These are phyloP conservation scores for Panthera uncia DNA, from an alignment of 2,113 vertebrate species.

Conservation along the genomic window DNA sequence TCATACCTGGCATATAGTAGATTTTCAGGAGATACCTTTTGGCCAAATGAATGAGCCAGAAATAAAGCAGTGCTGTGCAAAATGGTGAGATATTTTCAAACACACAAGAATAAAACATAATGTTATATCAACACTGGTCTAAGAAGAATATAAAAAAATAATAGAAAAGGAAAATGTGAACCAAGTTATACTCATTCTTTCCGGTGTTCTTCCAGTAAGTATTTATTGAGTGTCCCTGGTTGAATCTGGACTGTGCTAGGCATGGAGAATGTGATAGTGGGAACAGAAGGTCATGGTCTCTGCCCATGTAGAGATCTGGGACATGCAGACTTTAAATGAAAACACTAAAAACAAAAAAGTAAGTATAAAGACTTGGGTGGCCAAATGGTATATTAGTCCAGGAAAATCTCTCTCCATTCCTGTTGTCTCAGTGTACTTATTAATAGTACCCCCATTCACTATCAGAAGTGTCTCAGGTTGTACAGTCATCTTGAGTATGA, in stretches of 20 bases:
- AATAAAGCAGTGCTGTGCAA: conserved; percentile 11
- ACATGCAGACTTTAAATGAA: neutral
- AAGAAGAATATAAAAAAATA: conserved; percentile 16
- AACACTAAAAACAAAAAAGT: neutral
- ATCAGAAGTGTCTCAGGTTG: neutral
- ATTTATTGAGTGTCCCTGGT: neutral
- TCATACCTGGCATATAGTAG: neutral
- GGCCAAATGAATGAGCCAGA: neutral
- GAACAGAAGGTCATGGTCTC: neutral
- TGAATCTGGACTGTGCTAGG: neutral
- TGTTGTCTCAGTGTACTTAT: neutral
- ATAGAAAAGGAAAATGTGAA: conserved; percentile 39
- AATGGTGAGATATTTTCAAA: conserved; percentile 38
- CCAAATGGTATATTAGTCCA: neutral
- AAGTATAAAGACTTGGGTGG: neutral
- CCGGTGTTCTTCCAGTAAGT: neutral
- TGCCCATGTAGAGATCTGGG: neutral
- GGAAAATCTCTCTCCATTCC: neutral
- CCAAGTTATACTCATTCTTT: conserved; percentile 29
- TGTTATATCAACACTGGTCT: conserved; percentile 2
- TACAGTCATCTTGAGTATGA: neutral
- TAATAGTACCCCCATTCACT: neutral
- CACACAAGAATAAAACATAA: neutral
- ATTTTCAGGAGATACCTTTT: neutral
- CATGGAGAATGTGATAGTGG: neutral